Evolutionary conservation across 2,888 invertebrate genomes (phyloP), one percentile per base, ranked within the genome.

Genomic region (Zootermopsis nevadensis): DNA sequence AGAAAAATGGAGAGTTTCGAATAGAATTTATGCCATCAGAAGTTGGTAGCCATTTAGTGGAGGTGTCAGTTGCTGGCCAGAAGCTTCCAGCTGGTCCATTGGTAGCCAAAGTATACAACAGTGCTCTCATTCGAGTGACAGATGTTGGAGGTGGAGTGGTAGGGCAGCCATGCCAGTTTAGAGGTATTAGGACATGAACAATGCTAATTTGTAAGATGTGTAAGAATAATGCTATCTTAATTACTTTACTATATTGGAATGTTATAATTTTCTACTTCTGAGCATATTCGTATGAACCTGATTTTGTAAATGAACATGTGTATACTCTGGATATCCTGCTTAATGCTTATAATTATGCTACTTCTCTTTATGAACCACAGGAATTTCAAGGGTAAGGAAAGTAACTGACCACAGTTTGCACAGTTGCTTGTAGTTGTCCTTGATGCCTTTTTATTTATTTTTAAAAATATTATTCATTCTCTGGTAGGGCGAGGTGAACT

Each of bases 141-240:
- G 97, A 98, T 89, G 96, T 99, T 53, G 95, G 97, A 87, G 97
- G 96, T 87, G 98, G 98, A 84, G 94, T 97, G 85, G 97, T 99
- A 66, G 98, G 98, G 82, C 97, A 98, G 90, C 97, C 98, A 85
- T 97, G 98, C 88, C 98, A 98, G 90, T 99, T 99, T 90, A 94
- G 96, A 94, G 97, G 98, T 98, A 74, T 38, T 0, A 74, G 74
- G n/a, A 74, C 8, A n/a, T 74, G 22, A 33, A 19, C 31, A 69
- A 69, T 33, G 69, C 1, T 22, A 69, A 33, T 69, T 30, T 69
- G 19, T 48, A 19, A 48, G 15, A 48, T 48, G 19, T 48, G 19
- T 19, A 48, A 48, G 48, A 19, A 48, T 15, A 48, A 15, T 15
- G 15, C 19, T 48, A 15, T 48, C 48, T 48, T 48, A 48, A 48